Percentiles rank a stretch among this genome's conserved stretches.
Evolutionary conservation across 2,113 vertebrate species (phyloP).

Genomic region (Geococcyx californianus): DNA sequence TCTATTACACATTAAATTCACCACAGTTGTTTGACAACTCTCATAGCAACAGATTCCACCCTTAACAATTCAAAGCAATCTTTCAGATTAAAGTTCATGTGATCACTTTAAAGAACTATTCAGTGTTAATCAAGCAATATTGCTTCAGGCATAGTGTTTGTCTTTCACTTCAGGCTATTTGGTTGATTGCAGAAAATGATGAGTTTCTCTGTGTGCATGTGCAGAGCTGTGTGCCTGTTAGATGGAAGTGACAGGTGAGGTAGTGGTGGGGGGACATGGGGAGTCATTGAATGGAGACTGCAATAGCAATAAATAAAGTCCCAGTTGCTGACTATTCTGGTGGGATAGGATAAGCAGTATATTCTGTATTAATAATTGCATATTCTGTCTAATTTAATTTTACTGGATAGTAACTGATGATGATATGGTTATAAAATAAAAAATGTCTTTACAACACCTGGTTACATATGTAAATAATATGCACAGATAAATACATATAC

Average conservation of each 20-base stretch:
- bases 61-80: slow-evolving; percentile 73
- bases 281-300: not conserved
- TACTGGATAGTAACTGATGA: not conserved
- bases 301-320: not conserved
- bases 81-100: slow-evolving; percentile 72
- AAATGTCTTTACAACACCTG: not conserved
- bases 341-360: not conserved
- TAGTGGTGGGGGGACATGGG: not conserved
- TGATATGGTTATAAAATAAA: not conserved
- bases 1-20: slow-evolving; percentile 86
- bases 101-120: slow-evolving; percentile 70
- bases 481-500: not conserved
- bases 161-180: slow-evolving; percentile 70
- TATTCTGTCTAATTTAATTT: not conserved
- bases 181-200: slow-evolving; percentile 27
- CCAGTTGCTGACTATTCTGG: not conserved
- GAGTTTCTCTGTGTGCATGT: not conserved
- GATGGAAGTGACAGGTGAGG: slow-evolving; percentile 30
- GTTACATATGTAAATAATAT: not conserved
- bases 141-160: slow-evolving; percentile 72
- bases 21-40: slow-evolving; percentile 78
- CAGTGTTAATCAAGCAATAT: slow-evolving; percentile 71
- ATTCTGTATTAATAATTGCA: not conserved
- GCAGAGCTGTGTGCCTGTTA: not conserved
- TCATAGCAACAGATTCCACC: slow-evolving; percentile 73